Percentiles rank a stretch among this genome's conserved stretches.
phyloP scores from a whole-genome alignment of 1,140 invertebrate species.

The Diabrotica virgifera region DNA sequence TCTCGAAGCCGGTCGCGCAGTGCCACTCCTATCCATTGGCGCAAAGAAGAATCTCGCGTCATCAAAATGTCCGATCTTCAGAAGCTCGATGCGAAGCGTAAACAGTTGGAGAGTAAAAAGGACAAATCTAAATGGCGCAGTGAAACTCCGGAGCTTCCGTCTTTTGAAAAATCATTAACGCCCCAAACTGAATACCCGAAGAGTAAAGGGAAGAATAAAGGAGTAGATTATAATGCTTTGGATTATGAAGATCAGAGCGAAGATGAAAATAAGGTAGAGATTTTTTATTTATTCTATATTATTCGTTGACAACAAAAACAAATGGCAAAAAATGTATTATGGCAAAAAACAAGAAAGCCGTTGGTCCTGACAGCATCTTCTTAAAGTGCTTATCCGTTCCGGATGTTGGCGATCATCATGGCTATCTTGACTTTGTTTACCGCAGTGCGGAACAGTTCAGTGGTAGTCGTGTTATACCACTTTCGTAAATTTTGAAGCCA shows the following conservation, averaged over 20 bases:
- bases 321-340: too few species aligned
- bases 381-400: too few species aligned
- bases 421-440: too few species aligned
- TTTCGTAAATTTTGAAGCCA: too few species aligned
- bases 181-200: slow-evolving; percentile 11
- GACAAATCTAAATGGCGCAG: slow-evolving; percentile 17
- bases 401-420: too few species aligned
- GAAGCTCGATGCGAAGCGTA: slow-evolving; percentile 63
- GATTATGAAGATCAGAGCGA: slow-evolving; percentile 50
- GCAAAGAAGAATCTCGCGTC: slow-evolving; percentile 76
- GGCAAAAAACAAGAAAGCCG: too few species aligned
- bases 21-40: slow-evolving; percentile 86
- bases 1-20: slow-evolving; percentile 74
- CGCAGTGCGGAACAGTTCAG: too few species aligned
- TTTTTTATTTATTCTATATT: too few species aligned
- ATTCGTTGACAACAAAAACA: too few species aligned
- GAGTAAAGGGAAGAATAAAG: slow-evolving; percentile 23
- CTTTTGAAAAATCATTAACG: slow-evolving; percentile 12
- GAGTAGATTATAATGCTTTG: slow-evolving; percentile 51
- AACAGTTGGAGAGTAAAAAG: slow-evolving; percentile 61
- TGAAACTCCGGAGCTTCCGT: slow-evolving; percentile 3
- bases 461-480: too few species aligned
- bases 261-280: slow-evolving; percentile 30
- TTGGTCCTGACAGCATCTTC: too few species aligned
- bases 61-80: slow-evolving; percentile 80